These are phyloP conservation scores for Poecile montanus DNA, from an alignment of 2,797 vertebrate species.

Conservation along the genomic window DNA sequence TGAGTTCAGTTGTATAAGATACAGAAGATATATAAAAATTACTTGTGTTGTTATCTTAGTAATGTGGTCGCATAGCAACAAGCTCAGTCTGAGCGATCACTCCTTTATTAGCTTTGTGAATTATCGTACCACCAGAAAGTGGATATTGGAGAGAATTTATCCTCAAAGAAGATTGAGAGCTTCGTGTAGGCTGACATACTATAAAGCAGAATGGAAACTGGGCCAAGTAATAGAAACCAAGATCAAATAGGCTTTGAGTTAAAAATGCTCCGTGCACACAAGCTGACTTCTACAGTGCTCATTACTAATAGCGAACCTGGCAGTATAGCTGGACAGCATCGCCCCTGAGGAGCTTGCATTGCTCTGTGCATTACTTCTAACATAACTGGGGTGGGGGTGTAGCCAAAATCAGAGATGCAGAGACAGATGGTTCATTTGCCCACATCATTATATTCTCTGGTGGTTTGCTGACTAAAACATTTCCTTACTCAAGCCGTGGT, in stretches of 20 bases:
- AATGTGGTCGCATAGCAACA: slow-evolving; percentile 71
- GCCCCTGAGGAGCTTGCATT: background rate
- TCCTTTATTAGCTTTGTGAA: slow-evolving; percentile 55
- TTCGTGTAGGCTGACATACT: background rate
- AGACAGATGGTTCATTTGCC: background rate
- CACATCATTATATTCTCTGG: background rate
- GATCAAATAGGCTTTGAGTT: background rate
- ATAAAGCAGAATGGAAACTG: slow-evolving; percentile 25
- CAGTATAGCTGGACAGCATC: background rate
- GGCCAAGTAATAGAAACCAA: background rate
- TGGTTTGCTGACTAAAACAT: slow-evolving; percentile 3
- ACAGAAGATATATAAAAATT: slow-evolving; percentile 33
- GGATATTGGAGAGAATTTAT: slow-evolving; percentile 31
- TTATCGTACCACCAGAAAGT: slow-evolving; percentile 6
- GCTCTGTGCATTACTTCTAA: background rate
- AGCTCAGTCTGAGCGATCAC: slow-evolving; percentile 47
- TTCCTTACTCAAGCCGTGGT: background rate
- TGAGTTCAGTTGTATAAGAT: background rate
- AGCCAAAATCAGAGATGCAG: background rate
- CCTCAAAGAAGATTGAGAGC: slow-evolving; percentile 26
- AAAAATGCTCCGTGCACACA: background rate
- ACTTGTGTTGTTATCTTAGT: slow-evolving; percentile 58
- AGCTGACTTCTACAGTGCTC: background rate
- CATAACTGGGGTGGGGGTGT: background rate
- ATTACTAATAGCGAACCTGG: background rate